These are phyloP conservation scores for Rhagoletis zephyria DNA, from an alignment of 1,140 invertebrate species.

Conservation along the genomic window DNA sequence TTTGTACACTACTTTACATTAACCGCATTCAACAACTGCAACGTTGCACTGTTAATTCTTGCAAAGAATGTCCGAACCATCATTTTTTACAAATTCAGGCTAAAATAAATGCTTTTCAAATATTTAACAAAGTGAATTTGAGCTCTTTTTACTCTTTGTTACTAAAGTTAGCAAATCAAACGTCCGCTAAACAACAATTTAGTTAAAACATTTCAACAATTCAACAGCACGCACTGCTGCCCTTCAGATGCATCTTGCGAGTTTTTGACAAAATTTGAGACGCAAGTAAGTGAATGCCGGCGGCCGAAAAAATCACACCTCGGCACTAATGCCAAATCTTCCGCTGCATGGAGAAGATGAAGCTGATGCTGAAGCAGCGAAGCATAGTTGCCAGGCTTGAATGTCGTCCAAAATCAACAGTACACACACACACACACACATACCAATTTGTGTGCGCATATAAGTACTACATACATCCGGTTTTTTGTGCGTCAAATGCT, in stretches of 20 bases:
- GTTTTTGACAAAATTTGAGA: conserved; percentile 15
- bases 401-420: neutral
- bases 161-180: too few species aligned
- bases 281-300: conserved; percentile 13
- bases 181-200: neutral
- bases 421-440: neutral
- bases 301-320: conserved; percentile 8
- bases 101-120: too few species aligned
- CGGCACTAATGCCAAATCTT: conserved; percentile 22
- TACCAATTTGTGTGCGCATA: neutral
- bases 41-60: too few species aligned
- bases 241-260: neutral
- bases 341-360: neutral
- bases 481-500: conserved; percentile 37
- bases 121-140: too few species aligned
- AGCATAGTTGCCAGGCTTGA: neutral
- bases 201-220: neutral
- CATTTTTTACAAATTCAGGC: too few species aligned
- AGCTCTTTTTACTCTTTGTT: too few species aligned
- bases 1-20: too few species aligned
- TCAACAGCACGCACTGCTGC: neutral
- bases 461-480: conserved; percentile 4
- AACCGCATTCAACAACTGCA: too few species aligned
- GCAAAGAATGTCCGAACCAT: too few species aligned
- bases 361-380: neutral